Percentiles rank a stretch among this genome's conserved stretches.
Conservation (phyloP, 1,140 invertebrate genomes). For the Saccostrea cuccullata region DNA sequence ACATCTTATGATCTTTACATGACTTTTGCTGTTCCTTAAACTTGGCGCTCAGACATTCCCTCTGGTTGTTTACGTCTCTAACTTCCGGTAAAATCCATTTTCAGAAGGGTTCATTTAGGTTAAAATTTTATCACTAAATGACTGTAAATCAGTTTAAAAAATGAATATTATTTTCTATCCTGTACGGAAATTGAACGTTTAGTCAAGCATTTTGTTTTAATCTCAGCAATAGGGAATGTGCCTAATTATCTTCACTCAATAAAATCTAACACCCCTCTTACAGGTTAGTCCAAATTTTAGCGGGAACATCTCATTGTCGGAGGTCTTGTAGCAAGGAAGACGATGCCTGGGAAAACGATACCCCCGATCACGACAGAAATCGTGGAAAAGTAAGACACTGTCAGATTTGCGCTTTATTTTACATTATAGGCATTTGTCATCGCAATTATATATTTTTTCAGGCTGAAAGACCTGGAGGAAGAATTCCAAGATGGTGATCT, state of each 20-base stretch:
- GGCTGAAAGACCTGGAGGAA: constrained; percentile 65
- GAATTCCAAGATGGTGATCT: constrained; percentile 71
- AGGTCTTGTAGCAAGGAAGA: background rate
- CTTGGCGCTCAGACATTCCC: constrained; percentile 10
- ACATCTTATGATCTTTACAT: background rate
- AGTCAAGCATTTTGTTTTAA: background rate
- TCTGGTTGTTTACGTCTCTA: background rate
- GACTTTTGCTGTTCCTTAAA: background rate
- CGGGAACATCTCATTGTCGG: constrained; percentile 18
- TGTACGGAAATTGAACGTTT: background rate
- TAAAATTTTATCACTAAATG: too few relatives aligned
- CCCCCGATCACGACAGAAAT: background rate
- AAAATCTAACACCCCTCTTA: background rate
- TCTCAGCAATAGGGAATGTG: background rate
- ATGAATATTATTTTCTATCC: too few relatives aligned
- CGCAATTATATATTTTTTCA: constrained; percentile 52
- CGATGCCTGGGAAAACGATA: constrained; percentile 36
- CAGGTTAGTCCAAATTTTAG: background rate
- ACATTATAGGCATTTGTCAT: background rate
- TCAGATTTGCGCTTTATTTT: background rate
- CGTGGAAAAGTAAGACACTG: background rate
- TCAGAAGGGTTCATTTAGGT: background rate
- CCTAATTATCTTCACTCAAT: background rate
- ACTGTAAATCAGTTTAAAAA: too few relatives aligned
- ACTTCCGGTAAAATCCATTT: constrained; percentile 17